phyloP scores from a whole-genome alignment of 2,888 invertebrate species.

The Meiosimyza decipiens region DNA sequence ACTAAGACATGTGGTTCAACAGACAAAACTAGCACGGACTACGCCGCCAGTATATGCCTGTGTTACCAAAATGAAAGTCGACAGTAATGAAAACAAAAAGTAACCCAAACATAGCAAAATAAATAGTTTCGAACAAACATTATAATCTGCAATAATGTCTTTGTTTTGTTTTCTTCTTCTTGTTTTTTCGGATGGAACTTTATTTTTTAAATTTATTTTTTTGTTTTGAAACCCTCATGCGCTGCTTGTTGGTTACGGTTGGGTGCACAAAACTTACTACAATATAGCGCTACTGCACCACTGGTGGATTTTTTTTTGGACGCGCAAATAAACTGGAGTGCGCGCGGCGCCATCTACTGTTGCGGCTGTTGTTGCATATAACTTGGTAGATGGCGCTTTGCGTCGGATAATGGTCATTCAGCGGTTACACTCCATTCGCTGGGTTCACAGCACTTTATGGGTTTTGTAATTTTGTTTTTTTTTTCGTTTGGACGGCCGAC shows the following conservation, averaged over 20 bases:
- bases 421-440: conserved; percentile 6
- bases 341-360: not conserved
- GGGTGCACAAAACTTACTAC: conserved; percentile 22
- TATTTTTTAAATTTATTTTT: not conserved
- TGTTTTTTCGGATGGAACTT: not conserved
- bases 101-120: conserved; percentile 13
- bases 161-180: not conserved
- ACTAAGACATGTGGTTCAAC: no score
- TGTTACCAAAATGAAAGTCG: no score
- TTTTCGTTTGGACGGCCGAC: no score
- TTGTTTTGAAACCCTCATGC: not conserved
- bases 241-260: conserved; percentile 23
- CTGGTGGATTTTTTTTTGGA: not conserved
- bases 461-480: no score
- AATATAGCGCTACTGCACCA: not conserved
- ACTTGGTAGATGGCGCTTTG: not conserved
- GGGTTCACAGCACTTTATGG: no score
- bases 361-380: conserved; percentile 8
- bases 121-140: conserved; percentile 31
- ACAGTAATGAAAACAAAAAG: not conserved
- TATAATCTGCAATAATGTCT: conserved; percentile 35
- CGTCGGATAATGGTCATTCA: conserved; percentile 20
- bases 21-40: no score
- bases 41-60: no score
- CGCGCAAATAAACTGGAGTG: conserved; percentile 6